These are phyloP conservation scores for Drosophila dunni DNA, from an alignment of 1,140 invertebrate genomes.

Conservation along the genomic window DNA sequence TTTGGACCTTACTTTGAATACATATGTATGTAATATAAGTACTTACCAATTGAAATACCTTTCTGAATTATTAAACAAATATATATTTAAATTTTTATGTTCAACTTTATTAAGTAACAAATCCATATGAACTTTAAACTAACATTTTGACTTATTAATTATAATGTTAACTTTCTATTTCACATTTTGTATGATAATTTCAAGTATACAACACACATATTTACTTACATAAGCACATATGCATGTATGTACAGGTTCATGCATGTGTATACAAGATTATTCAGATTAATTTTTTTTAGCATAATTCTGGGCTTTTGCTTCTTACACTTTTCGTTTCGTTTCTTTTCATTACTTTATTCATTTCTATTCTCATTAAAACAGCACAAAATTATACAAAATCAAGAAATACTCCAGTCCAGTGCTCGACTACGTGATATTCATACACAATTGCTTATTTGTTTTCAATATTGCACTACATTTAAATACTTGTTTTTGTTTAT, in stretches of 20 bases:
- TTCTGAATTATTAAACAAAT: neutral
- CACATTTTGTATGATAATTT: conserved; percentile 61
- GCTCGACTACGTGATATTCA: neutral
- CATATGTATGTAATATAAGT: too few species aligned
- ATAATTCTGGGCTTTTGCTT: neutral
- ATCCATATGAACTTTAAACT: conserved; percentile 48
- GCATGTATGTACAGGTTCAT: conserved; percentile 18
- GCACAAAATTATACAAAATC: neutral
- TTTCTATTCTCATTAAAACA: too few species aligned
- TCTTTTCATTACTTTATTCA: too few species aligned
- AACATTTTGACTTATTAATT: conserved; percentile 53
- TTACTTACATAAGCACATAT: conserved; percentile 6
- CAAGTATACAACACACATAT: conserved; percentile 23
- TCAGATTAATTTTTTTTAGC: neutral
- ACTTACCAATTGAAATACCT: neutral
- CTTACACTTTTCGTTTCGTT: neutral
- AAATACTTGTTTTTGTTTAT: neutral
- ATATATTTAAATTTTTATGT: conserved; percentile 16
- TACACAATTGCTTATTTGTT: neutral
- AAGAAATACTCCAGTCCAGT: neutral
- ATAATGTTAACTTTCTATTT: conserved; percentile 71
- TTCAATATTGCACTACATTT: neutral
- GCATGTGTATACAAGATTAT: conserved; percentile 7
- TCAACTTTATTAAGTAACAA: conserved; percentile 67
- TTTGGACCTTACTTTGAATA: too few species aligned